Base-by-base conservation (phyloP, 2,888 invertebrate species). In the Oscheius sp. region DNA sequence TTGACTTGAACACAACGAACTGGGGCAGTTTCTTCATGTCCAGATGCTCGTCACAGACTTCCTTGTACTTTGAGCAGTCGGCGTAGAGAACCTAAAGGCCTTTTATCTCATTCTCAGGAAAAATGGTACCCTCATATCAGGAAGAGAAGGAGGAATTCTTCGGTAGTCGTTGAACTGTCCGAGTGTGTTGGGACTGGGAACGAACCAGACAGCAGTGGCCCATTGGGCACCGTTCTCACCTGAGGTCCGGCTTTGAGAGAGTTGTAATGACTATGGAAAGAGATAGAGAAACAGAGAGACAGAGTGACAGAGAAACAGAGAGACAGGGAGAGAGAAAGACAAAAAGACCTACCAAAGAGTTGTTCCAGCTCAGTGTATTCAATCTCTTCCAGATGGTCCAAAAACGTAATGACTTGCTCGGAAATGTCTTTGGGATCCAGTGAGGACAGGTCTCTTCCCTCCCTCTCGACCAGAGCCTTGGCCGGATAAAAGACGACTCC, bases 1-100 rank as follows among this genome's bases (percentile, higher is more conserved):
- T 93, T 1, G 90, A 90, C 89, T 94, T 94, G 80, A 95, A 91
- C 5, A 94, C 91, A 13, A 92, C 93, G 92, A 94, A 94, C 21
- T 92, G 91, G 0, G 94, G 94, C 82, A 87, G 89, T 81, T 91
- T 91, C 59, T 86, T 83, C 33, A 91, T 86, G 79, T 91, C 90
- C 58, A 92, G 86, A 77, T 90, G 89, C 29, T 81, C 76, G 11
- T 87, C 85, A 79, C 92, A 92, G 5, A 87, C 79, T 10, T 80
- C 75, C 2, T 85, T 65, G 79, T 88, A 81, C 53, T 81, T 70
- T 5, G 87, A 79, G 80, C 91, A 92, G 84, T 91, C 90, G 3
- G 91, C 89, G 58, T 89, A 82, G 33, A 90, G 90, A 70, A 91
- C 86, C 86, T 88, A 60, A 21, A 81, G n/a, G 2, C 2, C 2